Evolutionary conservation across 2,797 vertebrate species (phyloP).

Genomic region (Onychomys torridus): DNA sequence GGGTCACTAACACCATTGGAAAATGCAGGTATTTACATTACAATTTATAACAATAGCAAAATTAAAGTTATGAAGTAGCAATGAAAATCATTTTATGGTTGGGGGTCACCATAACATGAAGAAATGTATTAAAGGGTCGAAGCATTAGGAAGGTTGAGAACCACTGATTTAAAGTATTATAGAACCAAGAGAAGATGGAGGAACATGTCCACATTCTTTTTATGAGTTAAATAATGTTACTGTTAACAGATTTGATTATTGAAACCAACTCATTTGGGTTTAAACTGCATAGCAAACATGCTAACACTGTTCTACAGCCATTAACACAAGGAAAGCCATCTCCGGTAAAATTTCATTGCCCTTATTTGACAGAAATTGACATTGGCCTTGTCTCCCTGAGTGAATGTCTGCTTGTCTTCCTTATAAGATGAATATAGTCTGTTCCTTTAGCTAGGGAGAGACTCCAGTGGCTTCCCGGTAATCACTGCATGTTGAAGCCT

Average conservation of each 20-base stretch:
- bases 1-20: neutral
- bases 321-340: neutral
- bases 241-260: constrained; percentile 25
- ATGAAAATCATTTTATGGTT: neutral
- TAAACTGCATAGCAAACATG: constrained; percentile 20
- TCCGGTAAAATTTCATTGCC: constrained; percentile 18
- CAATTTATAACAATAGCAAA: neutral
- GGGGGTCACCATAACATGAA: neutral
- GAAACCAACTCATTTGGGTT: constrained; percentile 73
- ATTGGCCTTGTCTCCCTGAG: constrained; percentile 32
- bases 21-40: neutral
- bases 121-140: neutral
- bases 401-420: constrained; percentile 54
- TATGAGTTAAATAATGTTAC: constrained; percentile 13
- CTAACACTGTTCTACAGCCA: neutral
- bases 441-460: constrained; percentile 42
- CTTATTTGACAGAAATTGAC: constrained; percentile 54
- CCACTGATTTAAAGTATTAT: neutral
- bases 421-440: neutral
- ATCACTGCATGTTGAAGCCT: constrained; percentile 53
- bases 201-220: neutral
- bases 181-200: neutral
- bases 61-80: neutral
- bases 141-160: neutral
- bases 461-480: constrained; percentile 61